Conservation (phyloP, 2,888 invertebrate species). For the Agriopis marginaria region DNA sequence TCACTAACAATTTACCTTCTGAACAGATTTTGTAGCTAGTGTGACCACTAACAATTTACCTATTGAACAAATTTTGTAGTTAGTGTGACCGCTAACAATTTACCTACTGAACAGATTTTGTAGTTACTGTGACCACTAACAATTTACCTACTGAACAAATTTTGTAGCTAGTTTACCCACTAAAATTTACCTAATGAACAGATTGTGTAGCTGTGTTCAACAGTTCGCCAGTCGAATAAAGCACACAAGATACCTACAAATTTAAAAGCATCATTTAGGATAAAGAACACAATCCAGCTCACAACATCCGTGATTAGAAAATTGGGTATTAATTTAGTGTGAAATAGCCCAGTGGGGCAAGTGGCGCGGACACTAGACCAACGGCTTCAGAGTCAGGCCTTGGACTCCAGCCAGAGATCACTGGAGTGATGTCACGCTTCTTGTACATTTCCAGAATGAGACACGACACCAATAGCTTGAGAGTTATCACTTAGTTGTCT, state of each 20-base stretch:
- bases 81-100: no score
- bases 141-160: no score
- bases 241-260: neutral
- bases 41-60: neutral
- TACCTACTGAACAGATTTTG: no score
- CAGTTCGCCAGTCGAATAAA: neutral
- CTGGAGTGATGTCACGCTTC: constrained; percentile 53
- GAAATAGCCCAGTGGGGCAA: constrained; percentile 41
- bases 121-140: no score
- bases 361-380: constrained; percentile 50
- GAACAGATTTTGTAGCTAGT: no score
- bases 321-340: constrained; percentile 23
- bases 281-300: neutral
- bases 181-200: neutral
- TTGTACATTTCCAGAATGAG: constrained; percentile 54
- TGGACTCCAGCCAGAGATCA: constrained; percentile 64
- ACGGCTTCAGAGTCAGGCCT: constrained; percentile 51
- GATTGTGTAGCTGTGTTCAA: neutral
- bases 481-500: neutral
- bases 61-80: no score
- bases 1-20: no score
- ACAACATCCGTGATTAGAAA: constrained; percentile 28
- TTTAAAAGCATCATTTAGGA: neutral
- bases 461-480: constrained; percentile 38
- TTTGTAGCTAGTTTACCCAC: no score